These are phyloP conservation scores for Plecotus auritus DNA, from an alignment of 2,113 vertebrate species.

Conservation along the genomic window DNA sequence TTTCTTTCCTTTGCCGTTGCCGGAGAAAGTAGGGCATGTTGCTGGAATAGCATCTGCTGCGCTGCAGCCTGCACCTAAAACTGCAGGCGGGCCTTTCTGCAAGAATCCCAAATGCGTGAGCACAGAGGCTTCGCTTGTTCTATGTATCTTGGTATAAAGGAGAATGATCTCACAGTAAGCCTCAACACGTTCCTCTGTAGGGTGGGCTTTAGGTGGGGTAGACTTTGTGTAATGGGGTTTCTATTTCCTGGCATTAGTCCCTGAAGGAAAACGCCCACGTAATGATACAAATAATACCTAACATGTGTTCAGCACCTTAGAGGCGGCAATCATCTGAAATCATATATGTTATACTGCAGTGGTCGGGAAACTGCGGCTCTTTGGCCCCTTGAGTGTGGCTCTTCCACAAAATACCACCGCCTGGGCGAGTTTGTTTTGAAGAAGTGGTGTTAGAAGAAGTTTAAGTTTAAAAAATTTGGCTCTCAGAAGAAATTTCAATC, in stretches of 20 bases:
- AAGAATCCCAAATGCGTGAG: neutral
- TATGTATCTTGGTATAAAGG: neutral
- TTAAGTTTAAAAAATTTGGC: too few relatives aligned
- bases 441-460: too few relatives aligned
- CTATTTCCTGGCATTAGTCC: constrained; percentile 57
- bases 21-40: constrained; percentile 24
- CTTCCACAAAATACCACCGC: too few relatives aligned
- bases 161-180: constrained; percentile 7
- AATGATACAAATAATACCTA: constrained; percentile 68
- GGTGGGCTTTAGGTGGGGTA: neutral
- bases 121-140: neutral
- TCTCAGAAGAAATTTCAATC: too few relatives aligned
- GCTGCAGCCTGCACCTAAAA: neutral
- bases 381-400: too few relatives aligned
- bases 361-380: too few relatives aligned
- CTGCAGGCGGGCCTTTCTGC: neutral
- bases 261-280: constrained; percentile 49
- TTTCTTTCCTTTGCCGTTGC: neutral
- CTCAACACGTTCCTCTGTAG: neutral
- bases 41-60: neutral
- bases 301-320: constrained; percentile 32
- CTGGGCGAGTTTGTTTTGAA: too few relatives aligned
- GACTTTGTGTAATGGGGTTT: neutral
- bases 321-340: neutral
- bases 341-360: neutral